Percentiles rank a stretch among this genome's conserved stretches.
Evolutionary conservation across 2,888 invertebrate species (phyloP).

Genomic region (Ptilodon capucinus): DNA sequence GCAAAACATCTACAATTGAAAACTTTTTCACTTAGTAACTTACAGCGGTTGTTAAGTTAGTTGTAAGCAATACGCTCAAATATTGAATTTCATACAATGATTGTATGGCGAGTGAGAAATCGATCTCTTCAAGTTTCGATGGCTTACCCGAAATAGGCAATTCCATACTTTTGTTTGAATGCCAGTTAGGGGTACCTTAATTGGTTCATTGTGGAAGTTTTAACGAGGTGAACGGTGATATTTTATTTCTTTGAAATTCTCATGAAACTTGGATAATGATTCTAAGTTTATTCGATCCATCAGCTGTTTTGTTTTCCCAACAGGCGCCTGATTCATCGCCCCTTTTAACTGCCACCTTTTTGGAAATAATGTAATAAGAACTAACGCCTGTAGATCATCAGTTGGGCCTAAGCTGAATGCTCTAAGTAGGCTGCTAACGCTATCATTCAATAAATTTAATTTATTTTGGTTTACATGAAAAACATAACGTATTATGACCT

Average conservation of each 20-base stretch:
- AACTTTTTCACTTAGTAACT: neutral
- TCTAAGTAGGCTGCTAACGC: no score
- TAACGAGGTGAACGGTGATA: slow-evolving; percentile 29
- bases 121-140: slow-evolving; percentile 7
- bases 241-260: slow-evolving; percentile 17
- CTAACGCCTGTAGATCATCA: no score
- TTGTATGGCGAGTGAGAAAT: slow-evolving; percentile 7
- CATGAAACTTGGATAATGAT: slow-evolving; percentile 8
- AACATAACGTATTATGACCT: no score
- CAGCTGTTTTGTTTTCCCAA: neutral
- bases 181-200: slow-evolving; percentile 27
- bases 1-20: neutral
- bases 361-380: no score
- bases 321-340: neutral
- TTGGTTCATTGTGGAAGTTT: slow-evolving; percentile 34
- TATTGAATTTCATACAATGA: slow-evolving; percentile 9
- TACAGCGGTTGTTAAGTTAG: neutral
- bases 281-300: neutral
- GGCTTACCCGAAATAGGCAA: slow-evolving; percentile 6
- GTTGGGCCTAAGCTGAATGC: no score
- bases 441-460: no score
- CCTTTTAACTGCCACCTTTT: no score
- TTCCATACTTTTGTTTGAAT: slow-evolving; percentile 23
- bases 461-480: no score
- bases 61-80: slow-evolving; percentile 8